These are phyloP conservation scores for Cassiopea andromeda DNA, from an alignment of 30 jellyfish, hydroid and myxozoan genomes.

Conservation along the genomic window DNA sequence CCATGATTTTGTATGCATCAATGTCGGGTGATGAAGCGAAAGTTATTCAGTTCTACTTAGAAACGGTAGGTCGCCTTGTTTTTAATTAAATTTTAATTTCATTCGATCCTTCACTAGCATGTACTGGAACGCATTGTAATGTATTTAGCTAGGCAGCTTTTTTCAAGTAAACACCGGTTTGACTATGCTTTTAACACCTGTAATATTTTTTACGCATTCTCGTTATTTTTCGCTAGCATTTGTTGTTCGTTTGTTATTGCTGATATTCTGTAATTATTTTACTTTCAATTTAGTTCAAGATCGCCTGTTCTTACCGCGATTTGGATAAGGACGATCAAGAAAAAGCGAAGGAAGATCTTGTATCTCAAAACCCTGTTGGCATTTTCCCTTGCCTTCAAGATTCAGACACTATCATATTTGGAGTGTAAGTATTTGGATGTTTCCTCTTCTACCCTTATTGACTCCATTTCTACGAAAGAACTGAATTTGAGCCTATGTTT, in stretches of 20 bases:
- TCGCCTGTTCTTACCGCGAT: conserved; percentile 41
- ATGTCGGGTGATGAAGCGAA: conserved; percentile 34
- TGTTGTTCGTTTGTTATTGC: neutral
- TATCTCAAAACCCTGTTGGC: conserved; percentile 57
- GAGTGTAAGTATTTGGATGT: conserved; percentile 30
- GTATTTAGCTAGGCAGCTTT: no score
- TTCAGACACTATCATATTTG: conserved; percentile 20
- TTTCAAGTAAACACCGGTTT: neutral
- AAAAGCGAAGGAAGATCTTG: conserved; percentile 14
- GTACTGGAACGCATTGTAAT: no score
- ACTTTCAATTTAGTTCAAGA: conserved; percentile 9
- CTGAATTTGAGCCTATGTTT: no score
- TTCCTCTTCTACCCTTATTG: neutral
- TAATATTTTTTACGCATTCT: neutral
- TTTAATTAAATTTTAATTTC: neutral
- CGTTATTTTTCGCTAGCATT: neutral
- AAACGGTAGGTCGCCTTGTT: conserved; percentile 29
- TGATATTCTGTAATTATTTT: no score
- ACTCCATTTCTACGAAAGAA: neutral
- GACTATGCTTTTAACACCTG: neutral
- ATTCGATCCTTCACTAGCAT: neutral
- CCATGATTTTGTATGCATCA: conserved; percentile 58
- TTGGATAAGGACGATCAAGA: conserved; percentile 61
- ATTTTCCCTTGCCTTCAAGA: conserved; percentile 61
- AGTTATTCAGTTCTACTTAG: conserved; percentile 47